Percentiles rank a stretch among this genome's conserved stretches.
Conservation (phyloP, 2,888 invertebrate species). For the Eupithecia centaureata region DNA sequence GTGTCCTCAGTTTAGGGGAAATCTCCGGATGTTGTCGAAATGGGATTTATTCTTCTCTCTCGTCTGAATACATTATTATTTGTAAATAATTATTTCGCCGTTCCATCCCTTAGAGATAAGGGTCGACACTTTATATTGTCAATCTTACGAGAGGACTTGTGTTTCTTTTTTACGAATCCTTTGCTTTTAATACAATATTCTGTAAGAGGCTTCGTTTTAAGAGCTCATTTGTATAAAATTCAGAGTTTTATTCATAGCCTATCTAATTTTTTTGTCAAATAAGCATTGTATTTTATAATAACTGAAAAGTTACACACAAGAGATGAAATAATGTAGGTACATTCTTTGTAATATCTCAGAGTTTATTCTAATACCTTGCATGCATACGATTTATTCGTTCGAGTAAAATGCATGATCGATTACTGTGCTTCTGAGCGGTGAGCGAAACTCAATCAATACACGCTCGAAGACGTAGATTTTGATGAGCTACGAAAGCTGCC, state of each 20-base stretch:
- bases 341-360: background rate
- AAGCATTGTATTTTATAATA: no score
- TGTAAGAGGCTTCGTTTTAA: background rate
- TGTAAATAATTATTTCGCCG: conserved; percentile 65
- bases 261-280: background rate
- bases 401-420: background rate
- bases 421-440: background rate
- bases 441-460: background rate
- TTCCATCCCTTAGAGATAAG: conserved; percentile 47
- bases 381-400: background rate
- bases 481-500: no score
- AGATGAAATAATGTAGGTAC: background rate
- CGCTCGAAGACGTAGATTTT: background rate
- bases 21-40: conserved; percentile 52
- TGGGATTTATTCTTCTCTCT: conserved; percentile 62
- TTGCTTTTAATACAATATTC: background rate
- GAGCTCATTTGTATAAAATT: background rate
- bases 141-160: conserved; percentile 18
- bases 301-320: background rate
- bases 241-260: background rate
- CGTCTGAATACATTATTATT: conserved; percentile 67
- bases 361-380: background rate
- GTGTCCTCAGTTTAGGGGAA: conserved; percentile 48
- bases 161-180: conserved; percentile 13
- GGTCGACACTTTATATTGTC: conserved; percentile 49